Evolutionary conservation across 37 sponge, comb jelly and placozoan genomes (phyloP), one percentile per base, ranked within the genome.

Genomic region (Eunapius fragilis): DNA sequence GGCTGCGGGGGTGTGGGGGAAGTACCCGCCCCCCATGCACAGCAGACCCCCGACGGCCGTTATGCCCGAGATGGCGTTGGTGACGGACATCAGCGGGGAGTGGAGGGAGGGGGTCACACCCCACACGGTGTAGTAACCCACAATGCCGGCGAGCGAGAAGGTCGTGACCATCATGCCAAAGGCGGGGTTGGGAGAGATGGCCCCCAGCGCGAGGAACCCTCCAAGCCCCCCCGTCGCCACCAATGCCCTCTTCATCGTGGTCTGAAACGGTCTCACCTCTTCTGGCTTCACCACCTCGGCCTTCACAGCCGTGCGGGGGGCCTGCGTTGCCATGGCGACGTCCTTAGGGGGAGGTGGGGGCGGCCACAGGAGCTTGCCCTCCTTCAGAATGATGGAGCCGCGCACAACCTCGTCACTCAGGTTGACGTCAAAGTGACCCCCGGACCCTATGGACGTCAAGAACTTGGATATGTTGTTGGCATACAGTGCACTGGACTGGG

Each of bases 71-170:
- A 97, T 93, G 71, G 98, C 98, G 80, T 97, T 97, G 27, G 98
- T 97, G 79, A 97, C 98, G 34, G 95, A 95, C 98, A 97, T 97
- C 73, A 97, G 95, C 0, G 98, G 98, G 35, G 98, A 97, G 87
- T 97, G 98, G 49, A 97, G 98, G 38, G 98, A 89, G 24, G 98
- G 98, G 31, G 95, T 95, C 41, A 97, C 98, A 30, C 93, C 91
- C 98, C 98, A 97, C 71, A 97, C 98, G 1, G 93, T 93, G 76
- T 97, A 78, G 82, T 97, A 97, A 2, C 98, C 98, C n/a, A 93
- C 94, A 70, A 97, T 93, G 25, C 93, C 98, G 14, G 95, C 81
- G 31, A 97, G 93, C 4, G 87, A 77, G 77, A 97, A 97, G 0
- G 95, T 94, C 37, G 95, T 95, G 37, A 95, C 82, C 95, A 97